Percentiles rank a stretch among this genome's conserved stretches.
These are phyloP conservation scores for Lagopus leucura DNA, from an alignment of 2,113 vertebrate species.

Conservation along the genomic window DNA sequence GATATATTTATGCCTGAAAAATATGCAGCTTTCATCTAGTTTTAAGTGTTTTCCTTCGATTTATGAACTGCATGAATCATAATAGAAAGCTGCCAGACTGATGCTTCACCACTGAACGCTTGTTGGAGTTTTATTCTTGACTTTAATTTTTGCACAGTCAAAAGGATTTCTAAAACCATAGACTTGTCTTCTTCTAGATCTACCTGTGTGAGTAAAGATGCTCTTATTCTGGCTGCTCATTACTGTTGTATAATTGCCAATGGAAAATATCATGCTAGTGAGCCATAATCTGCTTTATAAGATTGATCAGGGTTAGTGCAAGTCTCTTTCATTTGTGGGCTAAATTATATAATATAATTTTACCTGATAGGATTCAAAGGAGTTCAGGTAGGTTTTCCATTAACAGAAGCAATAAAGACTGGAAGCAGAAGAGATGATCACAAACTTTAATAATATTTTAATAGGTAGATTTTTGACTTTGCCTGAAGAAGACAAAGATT, in stretches of 20 bases:
- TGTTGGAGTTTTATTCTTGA: not conserved
- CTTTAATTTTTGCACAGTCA: not conserved
- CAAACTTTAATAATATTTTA: not conserved
- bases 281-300: not conserved
- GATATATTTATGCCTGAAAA: not conserved
- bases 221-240: not conserved
- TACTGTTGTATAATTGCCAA: not conserved
- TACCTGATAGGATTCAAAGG: not conserved
- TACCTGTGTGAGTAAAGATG: not conserved
- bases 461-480: not conserved
- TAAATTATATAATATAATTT: not conserved
- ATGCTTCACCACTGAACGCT: not conserved
- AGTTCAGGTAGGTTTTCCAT: not conserved
- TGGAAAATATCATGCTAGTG: not conserved
- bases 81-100: not conserved
- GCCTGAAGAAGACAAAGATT: not conserved
- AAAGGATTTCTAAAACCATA: not conserved
- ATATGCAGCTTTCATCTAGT: not conserved
- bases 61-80: not conserved
- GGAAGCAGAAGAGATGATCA: not conserved
- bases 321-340: not conserved
- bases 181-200: not conserved
- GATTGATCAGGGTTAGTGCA: not conserved
- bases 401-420: not conserved
- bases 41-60: not conserved